Evolutionary conservation across 2,797 vertebrate species (phyloP).

Genomic region (Thalassophryne amazonica): DNA sequence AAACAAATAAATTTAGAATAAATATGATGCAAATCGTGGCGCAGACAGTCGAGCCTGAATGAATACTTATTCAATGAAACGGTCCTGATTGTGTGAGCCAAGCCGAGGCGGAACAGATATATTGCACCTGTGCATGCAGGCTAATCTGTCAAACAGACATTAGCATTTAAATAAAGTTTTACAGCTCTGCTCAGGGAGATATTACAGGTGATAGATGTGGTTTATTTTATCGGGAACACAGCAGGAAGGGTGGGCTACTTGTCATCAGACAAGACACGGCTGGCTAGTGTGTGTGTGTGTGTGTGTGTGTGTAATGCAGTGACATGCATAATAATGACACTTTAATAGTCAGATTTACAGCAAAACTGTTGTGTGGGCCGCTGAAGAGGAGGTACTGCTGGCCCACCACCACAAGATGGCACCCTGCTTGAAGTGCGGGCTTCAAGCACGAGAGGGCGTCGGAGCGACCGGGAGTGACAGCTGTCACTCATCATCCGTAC

Average conservation of each 20-base stretch:
- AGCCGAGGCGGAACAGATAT: constrained; percentile 32
- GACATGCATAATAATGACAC: not conserved
- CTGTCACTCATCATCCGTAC: too few relatives aligned
- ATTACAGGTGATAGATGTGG: constrained; percentile 47
- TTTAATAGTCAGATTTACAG: too few relatives aligned
- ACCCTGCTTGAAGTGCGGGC: too few relatives aligned
- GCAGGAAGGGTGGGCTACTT: constrained; percentile 20
- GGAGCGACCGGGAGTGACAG: too few relatives aligned
- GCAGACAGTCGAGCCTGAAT: constrained; percentile 1
- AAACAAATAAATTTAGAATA: not conserved
- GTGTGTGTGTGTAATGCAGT: constrained; percentile 2
- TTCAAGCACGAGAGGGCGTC: too few relatives aligned
- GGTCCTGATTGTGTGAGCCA: constrained; percentile 21
- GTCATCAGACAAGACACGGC: constrained; percentile 22
- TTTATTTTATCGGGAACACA: constrained; percentile 36
- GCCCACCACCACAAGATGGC: too few relatives aligned
- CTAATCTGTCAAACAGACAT: constrained; percentile 51
- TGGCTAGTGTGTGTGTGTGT: constrained; percentile 1
- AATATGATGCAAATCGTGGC: constrained; percentile 8
- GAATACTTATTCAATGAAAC: constrained; percentile 13
- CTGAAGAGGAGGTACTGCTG: too few relatives aligned
- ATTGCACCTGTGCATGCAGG: constrained; percentile 22
- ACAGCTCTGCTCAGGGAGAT: constrained; percentile 28
- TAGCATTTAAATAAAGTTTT: constrained; percentile 68
- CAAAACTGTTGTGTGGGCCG: too few relatives aligned